Evolutionary conservation across 2,113 vertebrate species (phyloP).

Genomic region (Bubo blakistoni): DNA sequence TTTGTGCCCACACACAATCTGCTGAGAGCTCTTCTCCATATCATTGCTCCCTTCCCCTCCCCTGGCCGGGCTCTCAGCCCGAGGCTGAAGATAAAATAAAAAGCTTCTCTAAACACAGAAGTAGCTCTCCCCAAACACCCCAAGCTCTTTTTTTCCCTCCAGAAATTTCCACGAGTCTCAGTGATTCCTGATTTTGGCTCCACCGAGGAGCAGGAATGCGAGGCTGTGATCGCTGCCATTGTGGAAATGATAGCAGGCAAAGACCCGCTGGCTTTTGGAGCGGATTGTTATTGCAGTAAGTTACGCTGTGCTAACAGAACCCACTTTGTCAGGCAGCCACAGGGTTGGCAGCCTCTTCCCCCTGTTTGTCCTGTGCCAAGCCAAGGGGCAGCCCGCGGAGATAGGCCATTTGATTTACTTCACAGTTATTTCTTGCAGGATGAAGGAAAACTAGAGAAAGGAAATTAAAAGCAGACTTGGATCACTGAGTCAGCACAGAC

Average conservation of each 20-base stretch:
- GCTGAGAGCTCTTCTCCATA: neutral
- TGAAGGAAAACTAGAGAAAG: conserved; percentile 47
- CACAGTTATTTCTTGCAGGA: conserved; percentile 52
- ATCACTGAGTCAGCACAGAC: conserved; percentile 44
- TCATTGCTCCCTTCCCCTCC: neutral
- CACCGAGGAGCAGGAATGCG: neutral
- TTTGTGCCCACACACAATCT: neutral
- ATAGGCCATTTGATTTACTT: conserved; percentile 50
- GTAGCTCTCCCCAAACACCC: neutral
- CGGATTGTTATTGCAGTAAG: neutral
- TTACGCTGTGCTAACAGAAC: conserved; percentile 10
- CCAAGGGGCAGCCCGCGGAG: conserved; percentile 34
- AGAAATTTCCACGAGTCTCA: neutral
- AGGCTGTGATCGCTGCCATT: neutral
- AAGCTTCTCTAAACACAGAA: neutral
- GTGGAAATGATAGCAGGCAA: neutral
- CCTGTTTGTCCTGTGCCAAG: neutral
- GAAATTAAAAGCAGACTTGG: conserved; percentile 49
- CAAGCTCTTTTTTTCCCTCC: neutral
- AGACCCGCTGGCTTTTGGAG: neutral
- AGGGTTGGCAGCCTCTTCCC: conserved; percentile 2
- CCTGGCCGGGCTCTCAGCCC: rapidly evolving
- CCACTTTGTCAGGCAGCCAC: conserved; percentile 35
- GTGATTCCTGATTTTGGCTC: neutral
- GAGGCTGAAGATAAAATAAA: neutral